These are phyloP conservation scores for Scotopteryx bipunctaria DNA, from an alignment of 2,888 invertebrate species.

Conservation along the genomic window DNA sequence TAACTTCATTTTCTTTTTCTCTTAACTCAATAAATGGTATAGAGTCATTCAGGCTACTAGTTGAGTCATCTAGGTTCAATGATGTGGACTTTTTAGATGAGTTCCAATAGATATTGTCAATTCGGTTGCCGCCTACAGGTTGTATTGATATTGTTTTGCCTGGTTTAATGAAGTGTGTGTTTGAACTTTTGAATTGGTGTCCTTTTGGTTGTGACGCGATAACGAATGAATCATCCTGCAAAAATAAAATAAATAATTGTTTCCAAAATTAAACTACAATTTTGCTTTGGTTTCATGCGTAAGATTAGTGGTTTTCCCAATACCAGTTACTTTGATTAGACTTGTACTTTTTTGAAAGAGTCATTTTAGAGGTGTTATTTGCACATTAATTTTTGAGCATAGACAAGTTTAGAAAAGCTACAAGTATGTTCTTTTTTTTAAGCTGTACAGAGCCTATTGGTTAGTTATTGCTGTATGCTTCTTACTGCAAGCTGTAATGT, in stretches of 20 bases:
- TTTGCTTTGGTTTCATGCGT: not conserved
- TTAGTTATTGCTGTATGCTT: no score
- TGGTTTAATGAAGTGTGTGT: slow-evolving; percentile 58
- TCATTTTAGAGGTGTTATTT: not conserved
- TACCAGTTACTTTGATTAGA: not conserved
- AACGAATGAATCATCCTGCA: slow-evolving; percentile 73
- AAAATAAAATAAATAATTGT: slow-evolving; percentile 29
- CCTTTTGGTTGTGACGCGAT: slow-evolving; percentile 56
- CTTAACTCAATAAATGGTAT: slow-evolving; percentile 35
- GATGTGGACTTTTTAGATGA: slow-evolving; percentile 65
- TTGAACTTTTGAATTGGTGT: slow-evolving; percentile 41
- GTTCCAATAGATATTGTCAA: slow-evolving; percentile 62
- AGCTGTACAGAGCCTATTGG: no score
- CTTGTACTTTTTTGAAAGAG: no score
- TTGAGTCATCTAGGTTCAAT: slow-evolving; percentile 53
- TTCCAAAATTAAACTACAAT: not conserved
- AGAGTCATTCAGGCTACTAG: slow-evolving; percentile 48
- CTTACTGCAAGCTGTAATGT: no score
- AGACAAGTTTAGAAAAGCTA: no score
- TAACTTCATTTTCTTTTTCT: slow-evolving; percentile 32
- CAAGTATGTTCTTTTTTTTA: no score
- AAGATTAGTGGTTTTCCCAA: not conserved
- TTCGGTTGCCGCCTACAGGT: slow-evolving; percentile 57
- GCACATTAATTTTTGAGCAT: no score
- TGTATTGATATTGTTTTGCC: slow-evolving; percentile 57